Evolutionary conservation across 2,113 vertebrate species (phyloP), one percentile per base, ranked within the genome.

Genomic region (Gopherus flavomarginatus): DNA sequence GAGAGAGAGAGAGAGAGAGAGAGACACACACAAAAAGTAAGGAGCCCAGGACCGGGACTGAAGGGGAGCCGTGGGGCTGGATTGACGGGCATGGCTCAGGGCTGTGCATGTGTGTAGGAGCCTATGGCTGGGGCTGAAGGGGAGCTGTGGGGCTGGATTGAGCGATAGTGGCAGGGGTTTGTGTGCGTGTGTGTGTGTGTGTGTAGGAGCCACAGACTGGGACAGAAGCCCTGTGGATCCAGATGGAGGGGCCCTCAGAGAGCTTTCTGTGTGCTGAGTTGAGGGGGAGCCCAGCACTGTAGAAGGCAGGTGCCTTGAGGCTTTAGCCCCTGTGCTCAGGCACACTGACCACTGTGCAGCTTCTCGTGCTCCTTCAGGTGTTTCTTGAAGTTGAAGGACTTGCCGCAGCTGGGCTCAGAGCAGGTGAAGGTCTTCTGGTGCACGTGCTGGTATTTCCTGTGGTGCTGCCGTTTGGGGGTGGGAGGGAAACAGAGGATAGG

Each of bases 371-470:
- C 98, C 95, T 99, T 99, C 89, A 99, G 97, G 90, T 99, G 99
- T 83, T 99, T 98, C 92, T 98, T 98, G 62, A 98, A 99, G 97
- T 99, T 98, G 97, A 99, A 99, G 65, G 98, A 98, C 88, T 99
- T 99, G 19, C 98, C 95, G 0, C 98, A 98, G 31, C 96, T 95
- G 0, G 98, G 97, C 86, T 98, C 97, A 0, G 98, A 98, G 93
- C 99, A 99, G 81, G 97, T 92, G 93, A 99, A 99, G 5, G 98
- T 98, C 93, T 98, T 98, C 97, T 98, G 98, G 81, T 99, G 98
- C 88, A 98, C 95, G 5, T 98, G 98, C 90, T 98, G 98, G 93
- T 99, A 98, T 85, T 98, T 99, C 96, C 95, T 98, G 91, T 99
- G 98, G 94, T 98, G 98, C 98, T 99, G 89, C 12, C 4, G 2